These are phyloP conservation scores for Iselma pallidipennis DNA, from an alignment of 2,888 invertebrate genomes.

Conservation along the genomic window DNA sequence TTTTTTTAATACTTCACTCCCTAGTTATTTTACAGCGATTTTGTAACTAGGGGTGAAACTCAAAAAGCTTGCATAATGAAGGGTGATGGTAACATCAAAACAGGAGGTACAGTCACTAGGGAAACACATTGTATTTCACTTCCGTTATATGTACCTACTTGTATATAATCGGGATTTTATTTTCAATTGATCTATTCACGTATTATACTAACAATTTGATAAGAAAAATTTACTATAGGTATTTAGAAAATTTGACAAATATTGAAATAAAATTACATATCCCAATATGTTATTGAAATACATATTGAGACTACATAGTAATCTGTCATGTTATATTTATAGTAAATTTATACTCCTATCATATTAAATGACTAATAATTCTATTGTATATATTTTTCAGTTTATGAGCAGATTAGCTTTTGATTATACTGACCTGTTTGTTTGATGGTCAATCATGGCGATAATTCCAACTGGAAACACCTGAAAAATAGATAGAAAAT, in stretches of 20 bases:
- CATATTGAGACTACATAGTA: too few relatives aligned
- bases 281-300: too few relatives aligned
- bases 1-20: background rate
- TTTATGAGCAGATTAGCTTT: too few relatives aligned
- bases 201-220: background rate
- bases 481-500: background rate
- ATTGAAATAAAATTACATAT: too few relatives aligned
- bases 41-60: background rate
- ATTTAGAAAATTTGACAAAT: too few relatives aligned
- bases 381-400: too few relatives aligned
- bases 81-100: conserved; percentile 15
- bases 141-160: conserved; percentile 4
- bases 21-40: background rate
- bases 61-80: conserved; percentile 19
- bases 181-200: background rate
- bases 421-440: conserved; percentile 6
- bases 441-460: background rate
- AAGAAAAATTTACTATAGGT: background rate
- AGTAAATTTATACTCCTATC: too few relatives aligned
- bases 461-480: background rate
- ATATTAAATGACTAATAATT: too few relatives aligned
- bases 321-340: too few relatives aligned
- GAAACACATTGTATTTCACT: conserved; percentile 23
- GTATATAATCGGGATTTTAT: too few relatives aligned
- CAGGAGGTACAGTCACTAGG: conserved; percentile 11